These are phyloP conservation scores for Gerris lacustris DNA, from an alignment of 2,888 invertebrate species.

Conservation along the genomic window DNA sequence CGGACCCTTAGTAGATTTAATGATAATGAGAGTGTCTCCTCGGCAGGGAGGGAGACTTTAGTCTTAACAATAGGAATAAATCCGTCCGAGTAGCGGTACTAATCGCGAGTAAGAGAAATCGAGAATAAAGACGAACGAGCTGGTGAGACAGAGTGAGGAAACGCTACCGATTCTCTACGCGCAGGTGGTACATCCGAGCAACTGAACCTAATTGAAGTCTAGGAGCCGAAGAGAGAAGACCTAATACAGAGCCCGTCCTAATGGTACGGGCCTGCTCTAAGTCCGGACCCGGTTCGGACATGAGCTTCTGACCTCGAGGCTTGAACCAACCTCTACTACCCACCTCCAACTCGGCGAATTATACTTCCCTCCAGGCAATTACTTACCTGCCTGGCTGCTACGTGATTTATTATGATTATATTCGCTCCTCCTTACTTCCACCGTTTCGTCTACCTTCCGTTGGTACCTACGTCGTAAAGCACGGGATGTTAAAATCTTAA, in stretches of 20 bases:
- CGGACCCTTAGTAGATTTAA: not conserved
- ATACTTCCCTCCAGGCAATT: slow-evolving; percentile 3
- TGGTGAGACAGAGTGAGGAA: not conserved
- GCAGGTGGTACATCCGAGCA: not conserved
- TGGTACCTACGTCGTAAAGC: not conserved
- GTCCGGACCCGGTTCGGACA: not conserved
- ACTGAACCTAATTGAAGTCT: too few relatives aligned
- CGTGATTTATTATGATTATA: slow-evolving; percentile 5
- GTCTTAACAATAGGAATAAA: slow-evolving; percentile 1
- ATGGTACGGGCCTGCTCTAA: not conserved
- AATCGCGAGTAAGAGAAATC: not conserved
- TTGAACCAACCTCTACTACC: not conserved
- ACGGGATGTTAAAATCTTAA: too few relatives aligned
- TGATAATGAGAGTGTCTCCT: not conserved
- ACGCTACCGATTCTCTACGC: slow-evolving; percentile 1
- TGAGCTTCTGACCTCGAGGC: not conserved
- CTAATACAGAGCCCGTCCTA: not conserved
- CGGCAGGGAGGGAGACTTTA: not conserved
- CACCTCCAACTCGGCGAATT: not conserved
- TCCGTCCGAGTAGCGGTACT: not conserved
- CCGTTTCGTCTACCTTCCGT: not conserved
- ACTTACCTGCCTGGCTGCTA: not conserved
- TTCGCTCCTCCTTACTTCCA: not conserved
- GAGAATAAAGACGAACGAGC: not conserved
- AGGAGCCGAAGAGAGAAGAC: too few relatives aligned